Base-by-base conservation (phyloP, 2,888 invertebrate genomes). In the Malachius bipustulatus region DNA sequence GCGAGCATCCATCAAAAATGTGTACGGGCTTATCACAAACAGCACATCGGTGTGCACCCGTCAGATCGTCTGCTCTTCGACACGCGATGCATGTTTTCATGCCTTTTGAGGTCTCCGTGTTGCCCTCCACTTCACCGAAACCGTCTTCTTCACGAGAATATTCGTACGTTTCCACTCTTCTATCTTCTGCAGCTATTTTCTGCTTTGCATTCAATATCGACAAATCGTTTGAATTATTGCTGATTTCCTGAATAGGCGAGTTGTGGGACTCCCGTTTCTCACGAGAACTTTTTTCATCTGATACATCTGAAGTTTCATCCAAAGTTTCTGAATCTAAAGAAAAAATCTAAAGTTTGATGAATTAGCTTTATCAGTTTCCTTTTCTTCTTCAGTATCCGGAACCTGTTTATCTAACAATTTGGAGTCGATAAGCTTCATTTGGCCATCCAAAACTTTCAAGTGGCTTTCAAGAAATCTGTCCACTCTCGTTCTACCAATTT, bases 1-100 rank as follows among this genome's bases (percentile, higher is more conserved):
- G 15, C 8, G 31, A 31, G 31, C 31, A 31, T 14, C 14, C 12
- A 31, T 14, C 8, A 14, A 31, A 14, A 31, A 31, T 11, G 12
- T 31, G 31, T 14, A 31, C 14, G 12, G 31, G 14, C 15, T 31
- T 31, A 14, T 31, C 15, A 14, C 31, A 31, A 31, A 31, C 31
- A 14, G 15, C 31, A 14, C 31, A 31, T 31, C 12, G 15, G 12
- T 31, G 31, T 14, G 31, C 31, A 31, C 31, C 31, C 31, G 31
- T 31, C 15, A 15, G 31, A 31, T 31, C 14, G 15, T 31, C 14
- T 31, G 14, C 31, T 14, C 15, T 31, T 31, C 15, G 14, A 14
- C 31, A 31, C 12, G 31, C 31, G 9, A 14, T 8, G 15, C 31
- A 31, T 10, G 31, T 8, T 31, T 14, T 31, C 15, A 8, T 31